Base-by-base conservation (phyloP, 2,113 vertebrate species). In the Platanista minor region DNA sequence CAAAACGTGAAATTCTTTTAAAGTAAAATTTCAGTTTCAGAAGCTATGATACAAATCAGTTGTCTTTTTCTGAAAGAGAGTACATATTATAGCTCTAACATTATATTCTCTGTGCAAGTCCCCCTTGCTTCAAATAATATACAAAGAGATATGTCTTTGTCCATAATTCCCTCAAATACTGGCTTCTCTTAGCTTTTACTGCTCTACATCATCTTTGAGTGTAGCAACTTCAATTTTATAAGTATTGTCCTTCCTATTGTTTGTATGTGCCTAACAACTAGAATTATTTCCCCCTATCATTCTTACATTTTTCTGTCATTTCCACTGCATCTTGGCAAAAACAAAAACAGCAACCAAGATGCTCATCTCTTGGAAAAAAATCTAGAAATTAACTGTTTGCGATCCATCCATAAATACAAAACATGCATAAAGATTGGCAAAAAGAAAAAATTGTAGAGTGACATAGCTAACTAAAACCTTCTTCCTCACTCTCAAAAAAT, bases 161-260 rank as follows among this genome's bases (percentile, higher is more conserved):
- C 89, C 67, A 87, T 95, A 94, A 97, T 93, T 97, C 72, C 59
- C 62, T 96, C 82, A 93, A 97, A 97, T 83, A 87, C 87, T 91
- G 12, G 69, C 77, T 95, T 97, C 91, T 85, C 49, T 97, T 67
- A 90, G 61, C 43, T 93, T 96, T 97, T 95, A 96, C 82, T 83
- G 66, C 49, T 94, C 25, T 62, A 8, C 89, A 95, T 86, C 85
- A 95, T 89, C 66, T 59, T 86, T 78, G 82, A 97, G 59, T 69
- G 27, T 83, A 95, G 85, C 88, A 49, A 96, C 94, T 97, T 93
- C 93, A 94, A 77, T 93, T 97, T 93, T 77, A 62, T 91, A 97
- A 97, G 82, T 94, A 93, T 82, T 5, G 0, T 29, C 61, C 49
- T 89, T 93, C 82, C 82, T 75, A 94, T 67, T 94, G 62, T 95